These are phyloP conservation scores for Ichneumon xanthorius DNA, from an alignment of 2,888 invertebrate genomes.

Conservation along the genomic window DNA sequence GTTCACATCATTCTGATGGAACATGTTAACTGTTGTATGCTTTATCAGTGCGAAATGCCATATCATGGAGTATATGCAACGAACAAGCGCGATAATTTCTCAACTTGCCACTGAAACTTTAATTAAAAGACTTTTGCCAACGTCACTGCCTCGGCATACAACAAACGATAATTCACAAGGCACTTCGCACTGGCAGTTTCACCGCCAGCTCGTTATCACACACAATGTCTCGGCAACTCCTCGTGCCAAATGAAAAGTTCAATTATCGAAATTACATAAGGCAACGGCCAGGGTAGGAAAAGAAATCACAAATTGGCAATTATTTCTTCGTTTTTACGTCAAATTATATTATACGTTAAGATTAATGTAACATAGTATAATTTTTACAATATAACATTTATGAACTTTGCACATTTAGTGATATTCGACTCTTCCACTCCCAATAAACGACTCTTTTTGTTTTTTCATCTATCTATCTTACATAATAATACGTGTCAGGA, in stretches of 20 bases:
- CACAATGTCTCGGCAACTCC: not conserved
- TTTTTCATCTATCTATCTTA: slow-evolving; percentile 57
- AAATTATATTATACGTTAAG: slow-evolving; percentile 71
- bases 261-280: not conserved
- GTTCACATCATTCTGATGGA: not conserved
- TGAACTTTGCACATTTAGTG: slow-evolving; percentile 77
- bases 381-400: slow-evolving; percentile 75
- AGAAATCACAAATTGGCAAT: slow-evolving; percentile 1
- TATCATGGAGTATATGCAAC: slow-evolving; percentile 10
- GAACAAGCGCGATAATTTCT: not conserved
- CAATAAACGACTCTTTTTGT: slow-evolving; percentile 67
- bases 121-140: not conserved
- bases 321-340: slow-evolving; percentile 60
- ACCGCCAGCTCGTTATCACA: slow-evolving; percentile 4
- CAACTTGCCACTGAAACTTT: not conserved
- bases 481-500: slow-evolving; percentile 62
- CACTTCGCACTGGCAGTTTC: not conserved
- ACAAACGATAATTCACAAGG: not conserved
- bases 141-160: not conserved
- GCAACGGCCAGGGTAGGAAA: not conserved
- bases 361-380: slow-evolving; percentile 73
- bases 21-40: not conserved
- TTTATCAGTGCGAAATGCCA: not conserved
- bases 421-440: slow-evolving; percentile 66
- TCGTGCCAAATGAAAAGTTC: not conserved